Base-by-base conservation (phyloP, 1,140 invertebrate genomes). In the Eubasilissa regina region DNA sequence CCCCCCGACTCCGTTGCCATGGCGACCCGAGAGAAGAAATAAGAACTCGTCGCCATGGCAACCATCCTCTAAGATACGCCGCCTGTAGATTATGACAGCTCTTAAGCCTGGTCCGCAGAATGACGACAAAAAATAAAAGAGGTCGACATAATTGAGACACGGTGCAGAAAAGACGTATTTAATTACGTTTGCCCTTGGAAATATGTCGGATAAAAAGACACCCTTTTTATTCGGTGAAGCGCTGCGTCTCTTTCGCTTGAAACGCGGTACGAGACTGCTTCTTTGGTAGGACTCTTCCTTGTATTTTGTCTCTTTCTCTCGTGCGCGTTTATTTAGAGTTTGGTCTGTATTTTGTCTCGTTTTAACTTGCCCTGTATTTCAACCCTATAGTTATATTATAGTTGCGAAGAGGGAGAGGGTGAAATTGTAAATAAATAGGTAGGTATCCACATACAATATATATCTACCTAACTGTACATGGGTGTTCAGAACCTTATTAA, bases 31-130 rank as follows among this genome's bases (percentile, higher is more conserved):
- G 72, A 72, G 77, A 83, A 83, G 81, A 83, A 83, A 79, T 83
- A 83, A 83, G 81, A 80, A 76, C 79, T 83, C 79, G 81, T 83
- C 72, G 79, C 66, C 76, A 83, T 83, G 79, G 64, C 60, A 58
- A 83, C 81, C 73, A 19, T 35, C 60, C 81, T 83, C 77, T 81
- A 83, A 83, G 82, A 83, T 83, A 80, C 79, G 53, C 81, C 75
- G 77, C 78, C 77, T 81, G 74, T 74, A 81, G 81, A 81, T 81
- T 83, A 83, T 83, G 81, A 81, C 81, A 47, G 70, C 72, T 58
- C 51, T 74, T 70, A 58, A 55, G n/a, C 60, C 58, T 60, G 56
- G 21, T 45, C 60, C 77, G 21, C 47, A 11, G 11, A 3, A 43
- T 43, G n/a, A 64, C 0, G 15, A 64, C 44, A 43, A n/a, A 13